Conservation (phyloP, 2,888 invertebrate species). For the Julus scandinavius region DNA sequence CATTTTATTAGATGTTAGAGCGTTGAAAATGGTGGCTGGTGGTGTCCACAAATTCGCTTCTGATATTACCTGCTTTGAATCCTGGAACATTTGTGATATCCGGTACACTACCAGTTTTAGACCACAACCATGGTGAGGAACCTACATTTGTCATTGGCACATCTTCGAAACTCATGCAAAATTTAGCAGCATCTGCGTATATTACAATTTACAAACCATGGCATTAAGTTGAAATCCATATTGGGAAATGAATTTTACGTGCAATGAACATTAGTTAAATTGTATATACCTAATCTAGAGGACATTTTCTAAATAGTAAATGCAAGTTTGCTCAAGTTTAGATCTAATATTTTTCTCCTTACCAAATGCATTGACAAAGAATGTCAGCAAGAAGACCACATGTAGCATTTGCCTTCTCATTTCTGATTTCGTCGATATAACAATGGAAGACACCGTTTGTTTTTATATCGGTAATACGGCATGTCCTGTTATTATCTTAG, state of each 20-base stretch:
- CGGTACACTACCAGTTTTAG: neutral
- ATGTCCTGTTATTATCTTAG: neutral
- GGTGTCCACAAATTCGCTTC: neutral
- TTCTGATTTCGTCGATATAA: neutral
- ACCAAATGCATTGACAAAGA: neutral
- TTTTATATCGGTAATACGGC: neutral
- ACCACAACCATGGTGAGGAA: neutral
- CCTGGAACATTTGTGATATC: neutral
- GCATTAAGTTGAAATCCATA: too few species aligned
- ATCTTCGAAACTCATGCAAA: neutral
- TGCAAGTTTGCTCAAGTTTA: too few species aligned
- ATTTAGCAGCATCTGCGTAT: neutral
- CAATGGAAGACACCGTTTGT: neutral
- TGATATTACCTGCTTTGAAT: neutral
- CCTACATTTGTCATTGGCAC: neutral
- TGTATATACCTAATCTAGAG: too few species aligned
- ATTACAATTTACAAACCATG: neutral
- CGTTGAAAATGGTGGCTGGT: too few species aligned
- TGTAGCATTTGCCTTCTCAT: neutral
- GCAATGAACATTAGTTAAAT: too few species aligned
- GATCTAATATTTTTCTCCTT: neutral
- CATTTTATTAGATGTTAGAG: neutral
- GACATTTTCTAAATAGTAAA: too few species aligned
- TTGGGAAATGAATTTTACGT: too few species aligned
- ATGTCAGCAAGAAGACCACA: neutral